Conservation (phyloP, 2,888 invertebrate genomes). For the Standfussiana lucernea region DNA sequence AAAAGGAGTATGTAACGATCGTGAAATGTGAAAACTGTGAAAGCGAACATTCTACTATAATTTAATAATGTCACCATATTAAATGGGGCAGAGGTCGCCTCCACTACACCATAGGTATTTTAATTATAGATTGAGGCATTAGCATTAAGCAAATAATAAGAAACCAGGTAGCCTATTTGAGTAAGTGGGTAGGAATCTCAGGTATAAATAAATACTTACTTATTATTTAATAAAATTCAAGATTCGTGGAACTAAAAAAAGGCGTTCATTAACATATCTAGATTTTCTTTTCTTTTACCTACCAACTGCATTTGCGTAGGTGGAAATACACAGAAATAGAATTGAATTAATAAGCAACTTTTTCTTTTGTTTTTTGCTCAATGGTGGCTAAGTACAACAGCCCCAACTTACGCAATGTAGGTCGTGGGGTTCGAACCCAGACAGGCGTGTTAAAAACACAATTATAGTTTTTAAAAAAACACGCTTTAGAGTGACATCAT, state of each 20-base stretch:
- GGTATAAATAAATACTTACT: background rate
- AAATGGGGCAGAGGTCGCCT: constrained; percentile 8
- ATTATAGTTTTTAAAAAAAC: too few species aligned
- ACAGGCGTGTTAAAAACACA: too few species aligned
- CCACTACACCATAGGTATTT: background rate
- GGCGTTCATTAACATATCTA: background rate
- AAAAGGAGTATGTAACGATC: too few species aligned
- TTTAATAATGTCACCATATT: background rate
- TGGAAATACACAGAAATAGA: background rate
- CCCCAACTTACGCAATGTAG: too few species aligned
- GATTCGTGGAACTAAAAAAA: background rate
- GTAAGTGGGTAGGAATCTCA: background rate
- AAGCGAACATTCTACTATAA: background rate
- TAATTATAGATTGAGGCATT: background rate
- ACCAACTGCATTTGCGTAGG: background rate
- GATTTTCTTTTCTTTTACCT: background rate
- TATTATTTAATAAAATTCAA: background rate
- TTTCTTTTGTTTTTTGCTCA: too few species aligned
- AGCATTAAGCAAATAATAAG: background rate
- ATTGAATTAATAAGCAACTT: too few species aligned
- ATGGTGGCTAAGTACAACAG: too few species aligned
- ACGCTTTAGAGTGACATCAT: too few species aligned
- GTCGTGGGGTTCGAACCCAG: too few species aligned
- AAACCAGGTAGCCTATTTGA: background rate
- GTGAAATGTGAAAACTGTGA: too few species aligned